phyloP scores from a whole-genome alignment of 2,888 invertebrate genomes.

The Piscicola geometra region DNA sequence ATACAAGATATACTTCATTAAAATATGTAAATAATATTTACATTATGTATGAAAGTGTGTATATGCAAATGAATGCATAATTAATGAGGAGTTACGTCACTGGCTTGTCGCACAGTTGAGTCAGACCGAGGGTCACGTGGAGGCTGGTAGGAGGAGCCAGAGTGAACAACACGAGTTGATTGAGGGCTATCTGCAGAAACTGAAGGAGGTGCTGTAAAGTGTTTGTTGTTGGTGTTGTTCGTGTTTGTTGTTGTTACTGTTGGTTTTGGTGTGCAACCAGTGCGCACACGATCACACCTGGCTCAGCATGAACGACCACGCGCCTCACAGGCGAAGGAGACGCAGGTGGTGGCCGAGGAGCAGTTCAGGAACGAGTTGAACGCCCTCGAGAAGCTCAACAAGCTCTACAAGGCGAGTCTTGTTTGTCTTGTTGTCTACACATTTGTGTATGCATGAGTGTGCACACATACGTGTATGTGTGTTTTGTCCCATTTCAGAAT shows the following conservation, averaged over 20 bases:
- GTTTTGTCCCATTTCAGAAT: too few relatives aligned
- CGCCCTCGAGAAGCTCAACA: constrained; percentile 76
- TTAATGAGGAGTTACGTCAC: too few relatives aligned
- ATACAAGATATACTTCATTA: too few relatives aligned
- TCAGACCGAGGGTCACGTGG: constrained; percentile 67
- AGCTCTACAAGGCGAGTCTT: constrained; percentile 68
- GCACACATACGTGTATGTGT: too few relatives aligned
- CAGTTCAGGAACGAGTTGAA: constrained; percentile 74
- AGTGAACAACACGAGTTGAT: constrained; percentile 66
- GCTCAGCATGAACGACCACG: constrained; percentile 4
- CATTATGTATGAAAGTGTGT: too few relatives aligned
- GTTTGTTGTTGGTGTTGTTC: neutral
- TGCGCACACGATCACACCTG: neutral
- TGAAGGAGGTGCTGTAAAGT: constrained; percentile 61
- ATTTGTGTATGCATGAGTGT: neutral
- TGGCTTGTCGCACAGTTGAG: constrained; percentile 63
- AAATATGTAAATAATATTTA: too few relatives aligned
- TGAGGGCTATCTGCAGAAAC: constrained; percentile 67
- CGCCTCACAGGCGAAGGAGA: constrained; percentile 65
- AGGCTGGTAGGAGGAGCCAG: constrained; percentile 67
- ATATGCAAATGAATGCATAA: too few relatives aligned
- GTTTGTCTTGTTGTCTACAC: neutral
- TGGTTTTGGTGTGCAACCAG: neutral
- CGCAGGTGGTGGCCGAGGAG: constrained; percentile 67
- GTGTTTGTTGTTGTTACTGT: constrained; percentile 14